Base-by-base conservation (phyloP, 2,113 vertebrate genomes). In the Larimichthys polyactis region DNA sequence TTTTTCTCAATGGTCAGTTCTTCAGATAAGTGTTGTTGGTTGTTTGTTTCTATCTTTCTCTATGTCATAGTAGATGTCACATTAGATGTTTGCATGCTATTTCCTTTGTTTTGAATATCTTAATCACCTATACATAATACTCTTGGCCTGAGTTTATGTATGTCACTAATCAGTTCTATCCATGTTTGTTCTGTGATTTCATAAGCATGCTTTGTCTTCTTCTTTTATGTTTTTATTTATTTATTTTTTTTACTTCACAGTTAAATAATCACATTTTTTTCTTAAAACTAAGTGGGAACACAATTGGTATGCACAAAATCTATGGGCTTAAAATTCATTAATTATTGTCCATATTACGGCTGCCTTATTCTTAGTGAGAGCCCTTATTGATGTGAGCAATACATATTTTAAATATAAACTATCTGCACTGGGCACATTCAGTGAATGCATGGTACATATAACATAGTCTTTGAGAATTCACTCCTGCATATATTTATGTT, bases 41-140 rank as follows among this genome's bases (percentile, higher is more conserved):
- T 88, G 55, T 79, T 90, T 82, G 78, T 78, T 78, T 29, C 86
- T 75, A 40, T 79, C 88, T 74, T 93, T 90, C n/a, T 67, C 17
- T 78, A 54, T 91, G 90, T 91, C 49, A 70, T 2, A 67, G 81
- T 86, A 74, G 81, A 87, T 88, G 69, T 88, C 79, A 83, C 40
- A 68, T 83, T 83, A 71, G 52, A 68, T 80, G 69, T 92, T 75
- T 93, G 96, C 96, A 96, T 96, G 96, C 78, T 90, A n/a, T 79
- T 84, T 69, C 57, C 15, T 90, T 82, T 85, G 51, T 92, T 89
- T 92, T 49, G 71, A 85, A 65, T 91, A 67, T 85, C 57, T 66
- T 87, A 87, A 82, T 93, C 57, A 88, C 78, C 22, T 19, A 88
- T 93, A 87, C 92, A 93, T 94, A 88, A 90, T 32, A 65, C 82